phyloP scores from a whole-genome alignment of 2,888 invertebrate species.

The Argyresthia albistria region DNA sequence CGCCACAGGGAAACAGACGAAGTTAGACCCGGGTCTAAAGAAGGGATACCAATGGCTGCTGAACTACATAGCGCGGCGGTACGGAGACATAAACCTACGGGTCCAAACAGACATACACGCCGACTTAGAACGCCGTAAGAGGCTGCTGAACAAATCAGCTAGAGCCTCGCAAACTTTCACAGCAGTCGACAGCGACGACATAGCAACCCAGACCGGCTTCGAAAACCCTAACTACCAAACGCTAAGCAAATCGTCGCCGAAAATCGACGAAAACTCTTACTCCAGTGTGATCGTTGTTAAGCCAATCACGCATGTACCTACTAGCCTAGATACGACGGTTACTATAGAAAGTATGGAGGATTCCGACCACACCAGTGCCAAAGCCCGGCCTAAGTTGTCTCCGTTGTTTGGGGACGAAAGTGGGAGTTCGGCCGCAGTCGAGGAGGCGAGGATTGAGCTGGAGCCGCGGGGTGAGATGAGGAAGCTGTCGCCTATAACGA shows the following conservation, averaged over 20 bases:
- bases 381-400: constrained; percentile 47
- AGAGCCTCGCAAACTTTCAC: constrained; percentile 39
- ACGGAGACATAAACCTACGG: constrained; percentile 74
- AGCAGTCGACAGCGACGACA: constrained; percentile 38
- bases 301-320: constrained; percentile 32
- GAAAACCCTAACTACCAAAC: constrained; percentile 52
- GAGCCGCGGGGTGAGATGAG: constrained; percentile 52
- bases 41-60: constrained; percentile 82
- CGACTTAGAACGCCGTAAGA: constrained; percentile 62
- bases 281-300: constrained; percentile 51
- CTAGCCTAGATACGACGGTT: constrained; percentile 50
- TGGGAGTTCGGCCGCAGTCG: constrained; percentile 25
- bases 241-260: constrained; percentile 5
- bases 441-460: constrained; percentile 46
- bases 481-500: constrained; percentile 56
- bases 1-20: constrained; percentile 49
- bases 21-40: constrained; percentile 77
- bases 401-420: constrained; percentile 52
- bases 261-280: constrained; percentile 20
- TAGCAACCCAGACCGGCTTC: constrained; percentile 56
- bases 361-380: constrained; percentile 30
- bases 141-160: constrained; percentile 44
- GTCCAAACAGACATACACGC: constrained; percentile 76
- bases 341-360: constrained; percentile 53
- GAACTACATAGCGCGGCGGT: constrained; percentile 77